These are phyloP conservation scores for Coptodon bakossiorum DNA, from an alignment of 2,113 vertebrate species.

Conservation along the genomic window DNA sequence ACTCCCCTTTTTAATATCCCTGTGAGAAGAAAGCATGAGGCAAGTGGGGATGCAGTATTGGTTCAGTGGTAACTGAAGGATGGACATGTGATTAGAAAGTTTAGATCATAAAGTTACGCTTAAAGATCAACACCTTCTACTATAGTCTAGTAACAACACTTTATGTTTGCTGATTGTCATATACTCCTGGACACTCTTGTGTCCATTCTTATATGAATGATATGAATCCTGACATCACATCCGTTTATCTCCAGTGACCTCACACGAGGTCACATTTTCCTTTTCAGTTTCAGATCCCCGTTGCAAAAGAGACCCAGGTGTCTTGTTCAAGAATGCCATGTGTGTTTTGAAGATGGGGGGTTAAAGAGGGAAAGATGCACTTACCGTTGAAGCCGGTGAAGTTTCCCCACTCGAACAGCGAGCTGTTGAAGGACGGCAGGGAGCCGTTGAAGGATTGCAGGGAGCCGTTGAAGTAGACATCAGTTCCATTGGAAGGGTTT, in stretches of 20 bases:
- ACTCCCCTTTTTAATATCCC: not conserved
- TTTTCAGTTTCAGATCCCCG: not conserved
- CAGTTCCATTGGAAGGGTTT: conserved; percentile 76
- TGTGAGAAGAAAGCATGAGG: not conserved
- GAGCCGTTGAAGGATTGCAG: conserved; percentile 75
- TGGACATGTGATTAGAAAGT: not conserved
- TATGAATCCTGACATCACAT: not conserved
- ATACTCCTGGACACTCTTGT: not conserved
- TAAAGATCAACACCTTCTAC: not conserved
- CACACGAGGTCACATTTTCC: not conserved
- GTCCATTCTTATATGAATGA: not conserved
- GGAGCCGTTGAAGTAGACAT: conserved; percentile 77
- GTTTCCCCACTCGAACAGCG: conserved; percentile 76
- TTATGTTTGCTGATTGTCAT: not conserved
- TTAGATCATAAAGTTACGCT: not conserved
- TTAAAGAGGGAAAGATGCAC: not conserved
- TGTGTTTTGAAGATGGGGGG: not conserved
- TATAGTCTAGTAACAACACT: not conserved
- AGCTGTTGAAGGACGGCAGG: conserved; percentile 69
- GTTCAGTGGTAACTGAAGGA: not conserved
- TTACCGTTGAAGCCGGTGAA: conserved; percentile 79
- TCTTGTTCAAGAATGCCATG: not conserved
- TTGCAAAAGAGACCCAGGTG: not conserved
- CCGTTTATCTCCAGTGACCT: not conserved
- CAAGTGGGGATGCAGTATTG: not conserved